phyloP scores from a whole-genome alignment of 2,113 vertebrate genomes.

The Hippolais icterina region DNA sequence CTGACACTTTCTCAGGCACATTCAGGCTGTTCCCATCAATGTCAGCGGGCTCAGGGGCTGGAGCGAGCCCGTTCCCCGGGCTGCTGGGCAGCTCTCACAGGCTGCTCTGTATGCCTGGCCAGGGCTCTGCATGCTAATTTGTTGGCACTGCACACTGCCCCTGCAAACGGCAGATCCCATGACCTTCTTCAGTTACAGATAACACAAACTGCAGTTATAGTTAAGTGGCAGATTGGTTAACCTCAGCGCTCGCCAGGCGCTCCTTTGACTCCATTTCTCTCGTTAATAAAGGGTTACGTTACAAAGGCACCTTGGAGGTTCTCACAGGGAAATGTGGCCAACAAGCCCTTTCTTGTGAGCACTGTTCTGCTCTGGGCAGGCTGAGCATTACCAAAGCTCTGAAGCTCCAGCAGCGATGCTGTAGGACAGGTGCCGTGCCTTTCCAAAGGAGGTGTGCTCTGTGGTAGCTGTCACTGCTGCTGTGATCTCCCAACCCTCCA shows the following conservation, averaged over 20 bases:
- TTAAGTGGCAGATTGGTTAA: conserved; percentile 50
- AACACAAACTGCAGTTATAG: conserved; percentile 52
- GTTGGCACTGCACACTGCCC: conserved; percentile 1
- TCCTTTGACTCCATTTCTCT: not conserved
- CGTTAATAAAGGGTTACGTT: conserved; percentile 26
- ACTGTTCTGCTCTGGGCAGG: not conserved
- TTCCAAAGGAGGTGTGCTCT: not conserved
- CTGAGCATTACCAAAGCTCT: not conserved
- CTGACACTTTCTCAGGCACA: not conserved
- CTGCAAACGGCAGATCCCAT: conserved; percentile 19
- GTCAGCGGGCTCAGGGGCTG: not conserved
- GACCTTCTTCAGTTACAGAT: conserved; percentile 66
- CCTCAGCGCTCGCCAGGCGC: not conserved
- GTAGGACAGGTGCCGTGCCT: not conserved
- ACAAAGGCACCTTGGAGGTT: conserved; percentile 59
- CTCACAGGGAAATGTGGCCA: not conserved
- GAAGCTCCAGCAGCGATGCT: not conserved
- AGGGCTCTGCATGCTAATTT: conserved; percentile 43
- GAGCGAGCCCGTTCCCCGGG: not conserved
- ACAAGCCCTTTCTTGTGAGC: not conserved
- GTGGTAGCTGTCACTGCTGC: not conserved
- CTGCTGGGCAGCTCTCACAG: not conserved
- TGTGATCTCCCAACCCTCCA: not conserved
- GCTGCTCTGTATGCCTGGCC: conserved; percentile 37
- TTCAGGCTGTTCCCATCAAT: not conserved